Percentiles rank a stretch among this genome's conserved stretches.
phyloP scores from a whole-genome alignment of 1,140 invertebrate genomes.

The Bursaphelenchus mucronatus region DNA sequence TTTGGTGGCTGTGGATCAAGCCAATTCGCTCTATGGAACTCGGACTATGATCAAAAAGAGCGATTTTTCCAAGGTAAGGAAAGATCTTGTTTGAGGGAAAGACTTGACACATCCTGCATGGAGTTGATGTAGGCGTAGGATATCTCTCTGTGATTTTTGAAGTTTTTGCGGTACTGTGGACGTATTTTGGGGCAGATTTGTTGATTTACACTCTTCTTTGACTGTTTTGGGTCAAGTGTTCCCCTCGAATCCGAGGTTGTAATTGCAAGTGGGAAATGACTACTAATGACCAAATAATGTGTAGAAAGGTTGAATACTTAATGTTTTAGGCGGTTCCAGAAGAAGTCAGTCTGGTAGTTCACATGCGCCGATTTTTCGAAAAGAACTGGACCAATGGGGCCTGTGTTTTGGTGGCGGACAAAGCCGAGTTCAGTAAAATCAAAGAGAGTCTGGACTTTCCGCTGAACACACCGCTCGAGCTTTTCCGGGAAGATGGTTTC shows the following conservation, averaged over 20 bases:
- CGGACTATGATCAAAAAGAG: constrained; percentile 48
- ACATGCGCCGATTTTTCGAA: constrained; percentile 41
- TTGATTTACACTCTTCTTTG: too few relatives aligned
- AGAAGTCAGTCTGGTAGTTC: constrained; percentile 47
- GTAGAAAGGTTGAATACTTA: too few relatives aligned
- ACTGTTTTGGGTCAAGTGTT: too few relatives aligned
- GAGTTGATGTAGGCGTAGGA: neutral
- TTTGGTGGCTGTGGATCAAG: constrained; percentile 53
- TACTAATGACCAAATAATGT: too few relatives aligned
- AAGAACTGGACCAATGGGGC: constrained; percentile 55
- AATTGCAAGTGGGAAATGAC: too few relatives aligned
- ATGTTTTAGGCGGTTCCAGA: constrained; percentile 39
- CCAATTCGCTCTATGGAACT: constrained; percentile 53
- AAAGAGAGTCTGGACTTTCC: constrained; percentile 41
- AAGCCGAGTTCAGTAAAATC: constrained; percentile 42
- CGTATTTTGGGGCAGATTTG: too few relatives aligned
- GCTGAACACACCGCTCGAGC: constrained; percentile 45
- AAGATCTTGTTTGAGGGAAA: too few relatives aligned
- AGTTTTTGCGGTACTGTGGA: too few relatives aligned
- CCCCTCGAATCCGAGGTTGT: too few relatives aligned
- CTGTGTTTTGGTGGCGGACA: constrained; percentile 53
- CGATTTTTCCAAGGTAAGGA: constrained; percentile 45
- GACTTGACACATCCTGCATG: too few relatives aligned
- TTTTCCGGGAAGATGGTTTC: constrained; percentile 55
- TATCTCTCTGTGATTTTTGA: too few relatives aligned